Evolutionary conservation across 2,113 vertebrate species (phyloP).

Genomic region (Apteryx mantelli): DNA sequence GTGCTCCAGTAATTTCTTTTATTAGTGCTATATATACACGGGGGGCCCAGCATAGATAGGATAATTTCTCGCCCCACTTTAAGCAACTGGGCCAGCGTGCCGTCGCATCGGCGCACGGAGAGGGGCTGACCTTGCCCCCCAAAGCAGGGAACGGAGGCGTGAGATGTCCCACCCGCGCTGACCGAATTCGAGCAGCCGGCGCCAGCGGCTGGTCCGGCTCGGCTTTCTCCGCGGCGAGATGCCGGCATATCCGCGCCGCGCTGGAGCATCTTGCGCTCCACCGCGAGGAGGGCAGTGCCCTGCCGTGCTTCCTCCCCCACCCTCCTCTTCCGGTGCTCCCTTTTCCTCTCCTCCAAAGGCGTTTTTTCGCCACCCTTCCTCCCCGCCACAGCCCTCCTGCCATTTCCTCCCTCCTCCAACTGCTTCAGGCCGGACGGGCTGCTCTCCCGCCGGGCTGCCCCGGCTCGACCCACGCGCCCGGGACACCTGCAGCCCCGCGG

Average conservation of each 20-base stretch:
- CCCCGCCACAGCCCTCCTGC: neutral
- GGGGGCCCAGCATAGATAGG: neutral
- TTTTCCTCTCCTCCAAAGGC: neutral
- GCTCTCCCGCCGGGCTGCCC: neutral
- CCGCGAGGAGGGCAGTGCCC: neutral
- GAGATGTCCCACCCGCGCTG: neutral
- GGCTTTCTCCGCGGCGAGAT: too few species aligned
- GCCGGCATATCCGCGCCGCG: too few species aligned
- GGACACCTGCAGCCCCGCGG: neutral
- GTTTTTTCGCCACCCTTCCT: neutral
- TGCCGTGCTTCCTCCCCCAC: neutral
- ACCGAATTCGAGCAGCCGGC: too few species aligned
- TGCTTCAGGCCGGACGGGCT: too few species aligned
- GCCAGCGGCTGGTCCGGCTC: too few species aligned
- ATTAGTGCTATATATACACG: neutral
- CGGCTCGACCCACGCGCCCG: neutral
- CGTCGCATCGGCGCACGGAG: neutral
- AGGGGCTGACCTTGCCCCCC: neutral
- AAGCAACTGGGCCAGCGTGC: neutral
- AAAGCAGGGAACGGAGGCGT: too few species aligned
- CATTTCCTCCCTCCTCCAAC: neutral
- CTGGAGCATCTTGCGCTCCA: neutral
- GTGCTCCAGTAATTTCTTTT: neutral
- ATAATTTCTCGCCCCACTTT: neutral
- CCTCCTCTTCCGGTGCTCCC: constrained; percentile 9